Evolutionary conservation across 1,140 invertebrate genomes (phyloP).

Genomic region (Chironomus striatipennis): DNA sequence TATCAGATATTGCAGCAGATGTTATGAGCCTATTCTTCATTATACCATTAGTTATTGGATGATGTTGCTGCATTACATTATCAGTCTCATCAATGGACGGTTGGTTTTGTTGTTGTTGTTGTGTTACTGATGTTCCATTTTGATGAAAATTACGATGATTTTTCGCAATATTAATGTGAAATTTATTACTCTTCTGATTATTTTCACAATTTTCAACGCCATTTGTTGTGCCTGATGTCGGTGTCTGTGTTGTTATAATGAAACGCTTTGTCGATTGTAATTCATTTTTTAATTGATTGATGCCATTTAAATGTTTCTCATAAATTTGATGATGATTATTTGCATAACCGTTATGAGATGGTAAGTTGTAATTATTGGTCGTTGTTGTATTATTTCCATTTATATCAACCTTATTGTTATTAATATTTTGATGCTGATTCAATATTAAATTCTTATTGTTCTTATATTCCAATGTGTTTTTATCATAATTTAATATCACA

Average conservation of each 20-base stretch:
- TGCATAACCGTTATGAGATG: neutral
- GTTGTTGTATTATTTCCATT: constrained; percentile 12
- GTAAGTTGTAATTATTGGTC: neutral
- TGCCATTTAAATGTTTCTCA: constrained; percentile 22
- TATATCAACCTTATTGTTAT: neutral
- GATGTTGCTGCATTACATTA: neutral
- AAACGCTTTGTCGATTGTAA: neutral
- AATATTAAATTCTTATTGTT: constrained; percentile 21
- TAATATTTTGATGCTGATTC: constrained; percentile 10
- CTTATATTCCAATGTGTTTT: constrained; percentile 5
- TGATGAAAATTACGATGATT: neutral
- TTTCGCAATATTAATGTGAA: neutral
- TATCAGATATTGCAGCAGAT: neutral
- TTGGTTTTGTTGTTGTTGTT: too few species aligned
- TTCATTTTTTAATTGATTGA: constrained; percentile 10
- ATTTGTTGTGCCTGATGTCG: neutral
- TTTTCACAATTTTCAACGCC: constrained; percentile 5
- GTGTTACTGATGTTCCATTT: too few species aligned
- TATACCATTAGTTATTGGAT: too few species aligned
- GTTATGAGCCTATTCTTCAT: too few species aligned
- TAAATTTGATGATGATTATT: constrained; percentile 17
- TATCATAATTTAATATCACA: constrained; percentile 20
- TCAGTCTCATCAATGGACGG: neutral
- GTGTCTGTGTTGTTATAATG: neutral
- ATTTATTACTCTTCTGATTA: constrained; percentile 5